These are phyloP conservation scores for Neotoxoptera formosana DNA, from an alignment of 1,140 invertebrate genomes.

Conservation along the genomic window DNA sequence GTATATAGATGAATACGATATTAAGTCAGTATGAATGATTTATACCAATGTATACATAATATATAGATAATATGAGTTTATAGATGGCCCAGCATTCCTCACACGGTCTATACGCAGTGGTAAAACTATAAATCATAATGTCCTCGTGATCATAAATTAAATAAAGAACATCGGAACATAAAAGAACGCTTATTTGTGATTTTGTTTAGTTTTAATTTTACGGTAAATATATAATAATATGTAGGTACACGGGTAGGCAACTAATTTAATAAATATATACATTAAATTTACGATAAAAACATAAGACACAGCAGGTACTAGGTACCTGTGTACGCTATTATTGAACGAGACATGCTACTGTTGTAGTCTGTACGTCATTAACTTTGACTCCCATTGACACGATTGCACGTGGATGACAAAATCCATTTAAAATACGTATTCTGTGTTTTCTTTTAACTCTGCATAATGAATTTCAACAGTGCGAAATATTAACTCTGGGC, in stretches of 20 bases:
- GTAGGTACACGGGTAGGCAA: too few relatives aligned
- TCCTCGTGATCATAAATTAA: slow-evolving; percentile 22
- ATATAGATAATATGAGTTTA: too few relatives aligned
- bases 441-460: neutral
- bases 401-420: neutral
- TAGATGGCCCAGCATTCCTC: neutral
- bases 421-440: neutral
- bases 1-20: neutral
- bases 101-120: neutral
- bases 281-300: neutral
- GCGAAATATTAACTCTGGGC: neutral
- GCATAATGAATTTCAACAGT: neutral
- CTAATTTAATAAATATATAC: neutral
- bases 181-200: neutral
- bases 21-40: slow-evolving; percentile 15
- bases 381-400: neutral
- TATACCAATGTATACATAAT: neutral
- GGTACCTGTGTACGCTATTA: neutral
- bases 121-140: slow-evolving; percentile 49
- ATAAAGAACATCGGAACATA: neutral
- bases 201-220: neutral
- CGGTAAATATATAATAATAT: neutral
- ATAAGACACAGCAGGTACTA: neutral
- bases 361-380: neutral
- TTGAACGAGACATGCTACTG: neutral